A percentile compares a stretch with the other conserved stretches of the same genome.
Conservation (phyloP, 2,797 vertebrate genomes). For the Rhabdophis nuchalis region DNA sequence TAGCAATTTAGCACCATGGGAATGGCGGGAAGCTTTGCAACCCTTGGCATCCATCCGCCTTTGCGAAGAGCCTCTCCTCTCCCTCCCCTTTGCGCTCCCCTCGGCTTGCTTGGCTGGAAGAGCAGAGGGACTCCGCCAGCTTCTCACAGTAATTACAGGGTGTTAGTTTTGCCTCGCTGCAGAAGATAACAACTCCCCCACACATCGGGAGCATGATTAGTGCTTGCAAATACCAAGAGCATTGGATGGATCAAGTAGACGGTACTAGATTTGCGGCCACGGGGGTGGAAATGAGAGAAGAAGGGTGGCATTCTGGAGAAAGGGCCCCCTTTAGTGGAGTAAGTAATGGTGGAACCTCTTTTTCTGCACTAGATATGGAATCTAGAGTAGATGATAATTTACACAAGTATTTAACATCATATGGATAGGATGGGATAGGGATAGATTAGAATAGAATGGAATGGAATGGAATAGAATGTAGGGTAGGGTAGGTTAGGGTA, state of each 20-base stretch:
- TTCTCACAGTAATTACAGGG: conserved; percentile 48
- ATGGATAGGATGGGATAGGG: too few relatives aligned
- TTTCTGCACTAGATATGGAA: not conserved
- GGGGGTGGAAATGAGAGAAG: not conserved
- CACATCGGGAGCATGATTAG: conserved; percentile 7
- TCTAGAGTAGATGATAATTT: not conserved
- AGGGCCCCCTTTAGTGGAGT: conserved; percentile 8
- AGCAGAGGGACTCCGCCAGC: conserved; percentile 14
- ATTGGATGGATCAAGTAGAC: conserved; percentile 1
- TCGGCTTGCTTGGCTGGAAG: not conserved
- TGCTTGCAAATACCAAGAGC: conserved; percentile 9
- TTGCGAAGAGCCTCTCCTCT: not conserved
- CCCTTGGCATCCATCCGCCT: not conserved
- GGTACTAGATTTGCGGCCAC: not conserved
- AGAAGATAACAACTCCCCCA: conserved; percentile 29
- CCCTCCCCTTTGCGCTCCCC: not conserved
- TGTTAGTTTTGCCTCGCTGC: conserved; percentile 34
- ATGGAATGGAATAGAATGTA: too few relatives aligned
- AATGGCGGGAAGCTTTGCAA: conserved; percentile 32
- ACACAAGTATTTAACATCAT: not conserved
- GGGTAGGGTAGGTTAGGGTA: too few relatives aligned
- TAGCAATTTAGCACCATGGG: not conserved
- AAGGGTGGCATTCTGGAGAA: not conserved
- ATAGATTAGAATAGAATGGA: too few relatives aligned
- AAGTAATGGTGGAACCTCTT: not conserved